phyloP scores from a whole-genome alignment of 2,797 vertebrate genomes.

The Molossus molossus region DNA sequence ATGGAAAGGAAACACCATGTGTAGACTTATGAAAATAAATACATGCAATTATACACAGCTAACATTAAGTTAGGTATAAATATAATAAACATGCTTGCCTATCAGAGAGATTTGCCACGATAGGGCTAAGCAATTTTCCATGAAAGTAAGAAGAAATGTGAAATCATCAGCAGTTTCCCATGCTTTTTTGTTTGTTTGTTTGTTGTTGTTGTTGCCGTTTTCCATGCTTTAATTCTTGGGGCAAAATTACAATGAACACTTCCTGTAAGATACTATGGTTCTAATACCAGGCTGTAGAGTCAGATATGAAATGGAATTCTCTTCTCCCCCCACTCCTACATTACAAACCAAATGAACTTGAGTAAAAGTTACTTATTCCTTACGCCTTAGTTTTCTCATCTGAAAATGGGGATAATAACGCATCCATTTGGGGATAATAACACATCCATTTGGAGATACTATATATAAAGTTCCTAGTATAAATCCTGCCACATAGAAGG shows the following conservation, averaged over 20 bases:
- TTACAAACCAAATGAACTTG: constrained; percentile 29
- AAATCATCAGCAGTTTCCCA: not conserved
- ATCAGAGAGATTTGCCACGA: constrained; percentile 39
- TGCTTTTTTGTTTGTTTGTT: too few species aligned
- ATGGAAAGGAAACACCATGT: constrained; percentile 12
- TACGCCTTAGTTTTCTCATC: constrained; percentile 20
- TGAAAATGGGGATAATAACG: constrained; percentile 50
- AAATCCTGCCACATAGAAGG: not conserved
- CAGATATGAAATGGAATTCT: not conserved
- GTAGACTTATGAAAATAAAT: constrained; percentile 39
- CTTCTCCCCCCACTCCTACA: not conserved
- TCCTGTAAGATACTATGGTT: constrained; percentile 7
- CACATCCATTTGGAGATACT: not conserved
- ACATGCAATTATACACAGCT: not conserved
- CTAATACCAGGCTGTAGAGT: not conserved
- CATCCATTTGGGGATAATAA: not conserved
- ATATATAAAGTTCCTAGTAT: not conserved
- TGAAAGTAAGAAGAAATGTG: constrained; percentile 31
- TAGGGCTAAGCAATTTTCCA: constrained; percentile 5
- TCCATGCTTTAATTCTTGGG: constrained; percentile 6
- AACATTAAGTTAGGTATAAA: not conserved
- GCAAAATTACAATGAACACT: constrained; percentile 32
- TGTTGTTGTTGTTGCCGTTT: not conserved
- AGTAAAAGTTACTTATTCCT: not conserved
- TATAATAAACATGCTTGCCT: constrained; percentile 6